Conservation (phyloP, 2,113 vertebrate genomes). For the Heterochromis multidens region DNA sequence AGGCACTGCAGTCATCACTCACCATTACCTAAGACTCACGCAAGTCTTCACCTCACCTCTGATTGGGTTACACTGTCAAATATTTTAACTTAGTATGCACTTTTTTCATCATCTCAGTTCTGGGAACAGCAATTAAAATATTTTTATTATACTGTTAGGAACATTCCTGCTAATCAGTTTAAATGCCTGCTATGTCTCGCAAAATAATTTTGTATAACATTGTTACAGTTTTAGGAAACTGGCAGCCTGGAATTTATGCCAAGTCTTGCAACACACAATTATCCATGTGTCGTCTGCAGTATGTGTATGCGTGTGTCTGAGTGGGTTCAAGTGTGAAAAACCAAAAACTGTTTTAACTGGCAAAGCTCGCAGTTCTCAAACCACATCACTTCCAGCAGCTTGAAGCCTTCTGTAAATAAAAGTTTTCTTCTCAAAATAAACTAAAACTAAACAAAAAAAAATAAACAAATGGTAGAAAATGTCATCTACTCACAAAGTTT, state of each 20-base stretch:
- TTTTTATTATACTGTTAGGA: background rate
- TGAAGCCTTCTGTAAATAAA: background rate
- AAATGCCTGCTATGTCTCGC: background rate
- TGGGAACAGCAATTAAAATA: background rate
- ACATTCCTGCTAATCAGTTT: slow-evolving; percentile 4
- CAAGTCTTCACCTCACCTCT: background rate
- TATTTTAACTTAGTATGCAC: background rate
- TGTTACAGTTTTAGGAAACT: background rate
- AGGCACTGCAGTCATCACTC: background rate
- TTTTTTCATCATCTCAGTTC: background rate
- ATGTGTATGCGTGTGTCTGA: slow-evolving; percentile 6
- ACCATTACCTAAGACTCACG: background rate
- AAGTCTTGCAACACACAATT: slow-evolving; percentile 4
- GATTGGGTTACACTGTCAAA: background rate
- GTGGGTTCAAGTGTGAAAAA: slow-evolving; percentile 32
- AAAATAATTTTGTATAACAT: background rate
- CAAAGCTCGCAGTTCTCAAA: slow-evolving; percentile 8
- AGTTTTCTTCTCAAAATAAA: background rate
- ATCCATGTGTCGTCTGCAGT: background rate
- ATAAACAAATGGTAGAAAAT: background rate
- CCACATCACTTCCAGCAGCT: slow-evolving; percentile 5
- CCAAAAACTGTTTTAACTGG: slow-evolving; percentile 28
- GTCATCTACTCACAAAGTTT: background rate
- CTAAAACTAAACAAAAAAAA: background rate
- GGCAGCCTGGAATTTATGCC: background rate